Percentiles rank a stretch among this genome's conserved stretches.
Evolutionary conservation across 2,113 vertebrate genomes (phyloP).

Genomic region (Ctenomys sociabilis): DNA sequence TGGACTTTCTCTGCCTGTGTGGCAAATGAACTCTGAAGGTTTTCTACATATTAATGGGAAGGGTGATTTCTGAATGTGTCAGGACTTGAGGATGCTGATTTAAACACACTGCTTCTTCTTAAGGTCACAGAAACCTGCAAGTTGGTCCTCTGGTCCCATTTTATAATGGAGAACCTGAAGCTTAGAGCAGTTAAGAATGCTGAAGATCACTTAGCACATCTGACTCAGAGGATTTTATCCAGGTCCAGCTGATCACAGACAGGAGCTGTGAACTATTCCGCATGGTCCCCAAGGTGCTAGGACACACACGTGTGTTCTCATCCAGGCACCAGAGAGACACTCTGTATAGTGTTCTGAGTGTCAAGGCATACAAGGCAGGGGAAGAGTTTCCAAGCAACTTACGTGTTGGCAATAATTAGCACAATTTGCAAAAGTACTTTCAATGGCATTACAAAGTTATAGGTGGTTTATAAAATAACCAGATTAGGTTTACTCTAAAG

Average conservation of each 20-base stretch:
- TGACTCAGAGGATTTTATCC: not conserved
- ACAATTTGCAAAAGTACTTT: not conserved
- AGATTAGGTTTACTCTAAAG: slow-evolving; percentile 8
- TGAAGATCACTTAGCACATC: not conserved
- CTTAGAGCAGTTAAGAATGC: not conserved
- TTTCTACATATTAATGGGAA: not conserved
- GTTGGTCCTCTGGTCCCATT: not conserved
- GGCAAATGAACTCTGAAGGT: not conserved
- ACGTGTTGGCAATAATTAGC: not conserved
- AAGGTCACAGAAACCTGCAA: not conserved
- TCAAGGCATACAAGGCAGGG: not conserved
- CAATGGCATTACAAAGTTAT: not conserved
- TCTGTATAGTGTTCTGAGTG: not conserved
- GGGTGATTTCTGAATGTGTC: not conserved
- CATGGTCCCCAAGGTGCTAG: accelerated
- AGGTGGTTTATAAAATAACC: not conserved
- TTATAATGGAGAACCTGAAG: not conserved
- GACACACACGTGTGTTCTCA: not conserved
- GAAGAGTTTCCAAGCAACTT: not conserved
- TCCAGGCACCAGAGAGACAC: not conserved
- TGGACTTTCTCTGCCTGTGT: not conserved
- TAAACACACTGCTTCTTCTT: not conserved
- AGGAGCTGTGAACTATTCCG: not conserved
- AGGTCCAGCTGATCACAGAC: not conserved
- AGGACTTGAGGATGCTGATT: not conserved